phyloP scores from a whole-genome alignment of 2,888 invertebrate genomes.

The Nymphalis c-album region DNA sequence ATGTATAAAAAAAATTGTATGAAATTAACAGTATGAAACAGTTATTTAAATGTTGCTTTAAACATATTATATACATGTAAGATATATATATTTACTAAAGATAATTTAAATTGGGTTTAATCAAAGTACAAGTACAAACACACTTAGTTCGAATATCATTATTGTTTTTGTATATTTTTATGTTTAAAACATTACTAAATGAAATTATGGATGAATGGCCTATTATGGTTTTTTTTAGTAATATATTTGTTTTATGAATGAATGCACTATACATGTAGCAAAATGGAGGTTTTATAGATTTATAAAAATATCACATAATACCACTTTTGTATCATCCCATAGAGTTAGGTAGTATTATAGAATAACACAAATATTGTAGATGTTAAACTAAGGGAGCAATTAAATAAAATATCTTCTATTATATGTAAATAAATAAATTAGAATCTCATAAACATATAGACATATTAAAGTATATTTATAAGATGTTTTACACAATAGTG shows the following conservation, averaged over 20 bases:
- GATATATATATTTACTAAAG: not conserved
- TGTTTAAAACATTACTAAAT: not conserved
- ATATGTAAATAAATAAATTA: conserved; percentile 61
- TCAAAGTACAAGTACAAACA: no score
- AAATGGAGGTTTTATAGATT: conserved; percentile 7
- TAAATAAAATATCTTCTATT: conserved; percentile 52
- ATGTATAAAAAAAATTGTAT: conserved; percentile 10
- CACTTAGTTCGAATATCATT: not conserved
- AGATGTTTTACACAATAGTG: conserved; percentile 9
- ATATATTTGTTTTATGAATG: not conserved
- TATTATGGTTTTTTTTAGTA: not conserved
- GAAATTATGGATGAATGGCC: not conserved
- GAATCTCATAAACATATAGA: conserved; percentile 45
- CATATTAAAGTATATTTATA: conserved; percentile 2
- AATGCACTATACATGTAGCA: not conserved
- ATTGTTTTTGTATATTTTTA: not conserved
- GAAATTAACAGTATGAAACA: not conserved
- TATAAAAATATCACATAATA: conserved; percentile 18
- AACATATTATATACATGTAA: not conserved
- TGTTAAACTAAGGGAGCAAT: conserved; percentile 78
- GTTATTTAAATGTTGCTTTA: not conserved
- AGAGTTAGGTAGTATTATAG: conserved; percentile 45
- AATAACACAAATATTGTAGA: conserved; percentile 62
- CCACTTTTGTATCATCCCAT: conserved; percentile 38
- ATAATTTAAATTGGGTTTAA: not conserved